These are phyloP conservation scores for Zeus faber DNA, from an alignment of 2,113 vertebrate genomes.

Conservation along the genomic window DNA sequence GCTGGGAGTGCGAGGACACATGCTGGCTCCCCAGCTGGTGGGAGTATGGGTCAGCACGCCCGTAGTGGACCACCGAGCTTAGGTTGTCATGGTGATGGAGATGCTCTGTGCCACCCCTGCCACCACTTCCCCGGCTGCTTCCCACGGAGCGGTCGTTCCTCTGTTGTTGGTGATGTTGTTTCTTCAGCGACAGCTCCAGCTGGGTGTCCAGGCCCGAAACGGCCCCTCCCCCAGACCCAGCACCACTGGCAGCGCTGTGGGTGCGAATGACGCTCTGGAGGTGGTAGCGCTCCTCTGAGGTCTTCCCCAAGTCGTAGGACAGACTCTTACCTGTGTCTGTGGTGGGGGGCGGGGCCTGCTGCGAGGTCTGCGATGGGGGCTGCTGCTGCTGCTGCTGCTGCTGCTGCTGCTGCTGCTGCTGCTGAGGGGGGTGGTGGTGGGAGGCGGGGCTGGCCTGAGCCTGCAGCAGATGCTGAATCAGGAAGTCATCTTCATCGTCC, in stretches of 20 bases:
- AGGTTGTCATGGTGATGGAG: conserved; percentile 80
- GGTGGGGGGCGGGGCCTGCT: conserved; percentile 66
- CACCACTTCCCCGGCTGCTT: conserved; percentile 77
- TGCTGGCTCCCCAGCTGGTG: conserved; percentile 72
- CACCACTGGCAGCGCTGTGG: conserved; percentile 80
- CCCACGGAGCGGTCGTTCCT: conserved; percentile 77
- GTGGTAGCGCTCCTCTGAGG: conserved; percentile 84
- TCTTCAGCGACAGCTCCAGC: conserved; percentile 85
- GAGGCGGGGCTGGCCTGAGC: conserved; percentile 76
- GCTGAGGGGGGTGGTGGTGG: conserved; percentile 67
- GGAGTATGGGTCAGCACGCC: conserved; percentile 75
- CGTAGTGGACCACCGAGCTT: conserved; percentile 89
- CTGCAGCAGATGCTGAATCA: conserved; percentile 91
- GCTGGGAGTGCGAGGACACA: conserved; percentile 67
- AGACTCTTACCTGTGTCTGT: conserved; percentile 74
- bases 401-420: conserved; percentile 57
- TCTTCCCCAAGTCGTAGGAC: conserved; percentile 76
- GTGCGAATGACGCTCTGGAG: conserved; percentile 92
- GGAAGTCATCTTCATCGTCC: conserved; percentile 91
- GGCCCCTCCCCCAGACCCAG: conserved; percentile 61
- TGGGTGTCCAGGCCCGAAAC: conserved; percentile 81
- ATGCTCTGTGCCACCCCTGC: conserved; percentile 67
- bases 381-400: conserved; percentile 62
- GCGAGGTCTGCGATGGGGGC: too few relatives aligned
- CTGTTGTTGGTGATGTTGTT: conserved; percentile 75